A percentile compares a stretch with the other conserved stretches of the same genome.
Evolutionary conservation across 2,113 vertebrate genomes (phyloP).

Genomic region (Pithys albifrons): DNA sequence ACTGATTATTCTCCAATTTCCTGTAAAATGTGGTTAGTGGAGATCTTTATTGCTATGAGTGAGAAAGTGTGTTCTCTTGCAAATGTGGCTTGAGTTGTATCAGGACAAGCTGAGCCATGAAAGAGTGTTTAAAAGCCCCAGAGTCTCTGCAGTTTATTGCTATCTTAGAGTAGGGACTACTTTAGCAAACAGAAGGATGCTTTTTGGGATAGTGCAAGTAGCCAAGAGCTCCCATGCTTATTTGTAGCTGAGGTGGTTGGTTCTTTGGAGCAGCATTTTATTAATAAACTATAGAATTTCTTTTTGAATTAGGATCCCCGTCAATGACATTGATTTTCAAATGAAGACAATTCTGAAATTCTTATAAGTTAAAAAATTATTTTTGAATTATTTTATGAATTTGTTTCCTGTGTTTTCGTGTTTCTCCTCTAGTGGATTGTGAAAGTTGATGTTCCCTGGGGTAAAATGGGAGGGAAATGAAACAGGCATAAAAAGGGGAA

Average conservation of each 20-base stretch:
- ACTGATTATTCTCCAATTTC: background rate
- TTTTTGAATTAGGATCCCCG: background rate
- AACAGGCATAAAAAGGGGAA: background rate
- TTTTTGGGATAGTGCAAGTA: background rate
- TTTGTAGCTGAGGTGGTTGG: background rate
- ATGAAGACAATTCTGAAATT: background rate
- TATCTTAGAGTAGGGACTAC: background rate
- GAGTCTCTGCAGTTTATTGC: background rate
- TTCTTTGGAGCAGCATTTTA: background rate
- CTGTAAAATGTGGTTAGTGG: background rate
- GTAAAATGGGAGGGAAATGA: background rate
- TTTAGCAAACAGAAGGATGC: background rate
- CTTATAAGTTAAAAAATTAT: background rate
- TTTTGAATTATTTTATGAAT: background rate
- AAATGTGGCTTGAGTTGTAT: background rate
- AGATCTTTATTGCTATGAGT: background rate
- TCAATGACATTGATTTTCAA: background rate
- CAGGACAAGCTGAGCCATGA: background rate
- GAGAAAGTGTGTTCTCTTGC: background rate
- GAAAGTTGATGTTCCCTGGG: background rate
- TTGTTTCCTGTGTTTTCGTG: background rate
- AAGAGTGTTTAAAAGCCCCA: background rate
- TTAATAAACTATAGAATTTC: background rate
- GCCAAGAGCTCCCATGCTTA: background rate
- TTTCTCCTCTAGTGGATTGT: background rate